Base-by-base conservation (phyloP, 2,888 invertebrate genomes). In the Heliconius cydno region DNA sequence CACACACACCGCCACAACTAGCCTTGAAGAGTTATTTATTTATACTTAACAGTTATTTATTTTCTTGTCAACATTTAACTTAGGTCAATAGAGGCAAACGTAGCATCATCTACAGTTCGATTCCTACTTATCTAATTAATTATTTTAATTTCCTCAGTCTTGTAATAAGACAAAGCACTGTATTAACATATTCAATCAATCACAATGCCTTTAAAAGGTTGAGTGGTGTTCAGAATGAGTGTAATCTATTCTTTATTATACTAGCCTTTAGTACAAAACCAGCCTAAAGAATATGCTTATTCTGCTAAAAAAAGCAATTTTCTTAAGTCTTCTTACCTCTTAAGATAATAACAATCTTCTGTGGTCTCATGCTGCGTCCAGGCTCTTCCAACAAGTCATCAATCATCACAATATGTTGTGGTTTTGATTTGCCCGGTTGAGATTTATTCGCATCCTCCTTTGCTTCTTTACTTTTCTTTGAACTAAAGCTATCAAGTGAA, bases 311-410 rank as follows among this genome's bases (percentile, higher is more conserved):
- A 52, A 60, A 60, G 22, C 4, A 63, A 10, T 2, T 63, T 28
- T 25, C 13, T 63, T 25, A 28, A 0, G 25, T 25, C 12, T 60
- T 68, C 87, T 84, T 84, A 95, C 95, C 99, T 90, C 99, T 95
- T 75, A 99, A 92, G 86, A 99, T 97, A 80, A 99, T 97, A 52
- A 98, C 98, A 85, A 99, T 97, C 90, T 96, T 96, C 19, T 95
- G 95, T 30, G 99, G 98, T 85, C 99, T 96, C 85, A 96, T 96
- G 81, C 96, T 95, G 73, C 99, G 96, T 13, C 98, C 98, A 3
- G 99, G 99, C 34, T 96, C 92, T 87, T 96, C 96, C 73, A 99
- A 92, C 81, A 99, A 92, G 89, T 99, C 98, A 88, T 98, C 98
- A 85, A 99, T 97, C 92, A 96, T 96, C 63, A 97, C 96, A 46